Conservation (phyloP, 23 tunicate genomes). For the Aplidium turbinatum region DNA sequence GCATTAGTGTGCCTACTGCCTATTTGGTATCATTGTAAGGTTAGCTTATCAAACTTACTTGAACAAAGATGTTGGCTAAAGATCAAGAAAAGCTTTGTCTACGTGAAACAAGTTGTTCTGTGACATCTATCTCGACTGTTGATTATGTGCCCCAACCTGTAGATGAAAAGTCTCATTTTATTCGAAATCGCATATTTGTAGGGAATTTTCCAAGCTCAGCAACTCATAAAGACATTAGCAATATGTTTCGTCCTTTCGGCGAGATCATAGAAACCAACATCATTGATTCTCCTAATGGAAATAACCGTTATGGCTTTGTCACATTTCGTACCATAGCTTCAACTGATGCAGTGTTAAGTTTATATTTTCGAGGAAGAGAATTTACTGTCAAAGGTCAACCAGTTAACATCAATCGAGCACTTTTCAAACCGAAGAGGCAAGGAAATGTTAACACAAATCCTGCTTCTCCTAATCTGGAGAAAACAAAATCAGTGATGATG, state of each 20-base stretch:
- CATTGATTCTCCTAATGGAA: slow-evolving; percentile 6
- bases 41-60: too few species aligned
- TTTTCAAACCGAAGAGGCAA: slow-evolving; percentile 46
- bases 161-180: slow-evolving; percentile 46
- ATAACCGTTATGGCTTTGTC: slow-evolving; percentile 47
- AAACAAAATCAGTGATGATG: background rate
- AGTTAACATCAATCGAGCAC: slow-evolving; percentile 36
- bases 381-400: slow-evolving; percentile 21
- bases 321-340: slow-evolving; percentile 40
- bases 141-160: slow-evolving; percentile 63
- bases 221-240: slow-evolving; percentile 33
- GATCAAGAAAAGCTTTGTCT: slow-evolving; percentile 33
- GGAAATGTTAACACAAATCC: background rate
- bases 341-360: slow-evolving; percentile 39
- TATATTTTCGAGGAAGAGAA: slow-evolving; percentile 27
- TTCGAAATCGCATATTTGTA: slow-evolving; percentile 65
- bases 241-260: slow-evolving; percentile 44
- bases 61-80: slow-evolving; percentile 17
- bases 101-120: slow-evolving; percentile 31
- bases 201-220: slow-evolving; percentile 45
- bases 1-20: too few species aligned
- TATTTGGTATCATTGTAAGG: too few species aligned
- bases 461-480: background rate
- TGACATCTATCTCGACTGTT: slow-evolving; percentile 59
- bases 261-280: slow-evolving; percentile 61